phyloP scores from a whole-genome alignment of 2,888 invertebrate genomes.

The Troides helena region DNA sequence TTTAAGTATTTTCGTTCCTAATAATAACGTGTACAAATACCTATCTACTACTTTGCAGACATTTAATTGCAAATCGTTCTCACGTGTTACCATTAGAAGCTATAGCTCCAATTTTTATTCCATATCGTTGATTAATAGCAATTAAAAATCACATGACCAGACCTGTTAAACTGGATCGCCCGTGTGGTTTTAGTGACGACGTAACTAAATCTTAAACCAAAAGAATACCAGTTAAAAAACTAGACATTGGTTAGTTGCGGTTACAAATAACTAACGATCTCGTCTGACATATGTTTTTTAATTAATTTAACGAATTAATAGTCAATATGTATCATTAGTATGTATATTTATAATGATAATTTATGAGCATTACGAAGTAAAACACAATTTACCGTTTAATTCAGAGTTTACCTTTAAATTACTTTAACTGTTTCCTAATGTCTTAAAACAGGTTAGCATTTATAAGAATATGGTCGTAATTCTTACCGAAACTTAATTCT shows the following conservation, averaged over 20 bases:
- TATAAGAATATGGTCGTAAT: too few species aligned
- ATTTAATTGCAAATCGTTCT: background rate
- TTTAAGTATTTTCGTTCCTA: too few species aligned
- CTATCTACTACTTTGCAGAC: too few species aligned
- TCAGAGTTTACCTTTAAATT: too few species aligned
- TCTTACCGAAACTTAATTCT: too few species aligned
- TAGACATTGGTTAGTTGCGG: background rate
- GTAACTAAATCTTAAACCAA: slow-evolving; percentile 4
- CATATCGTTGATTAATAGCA: background rate
- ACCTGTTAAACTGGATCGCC: slow-evolving; percentile 56
- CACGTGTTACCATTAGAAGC: background rate
- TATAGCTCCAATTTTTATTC: background rate
- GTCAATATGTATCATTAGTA: too few species aligned
- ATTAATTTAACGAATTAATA: background rate
- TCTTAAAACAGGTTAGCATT: too few species aligned
- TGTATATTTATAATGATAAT: too few species aligned
- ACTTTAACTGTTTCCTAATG: too few species aligned
- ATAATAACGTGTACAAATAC: too few species aligned
- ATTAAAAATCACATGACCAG: slow-evolving; percentile 30
- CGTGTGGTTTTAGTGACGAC: background rate
- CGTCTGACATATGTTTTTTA: background rate
- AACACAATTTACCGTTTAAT: background rate
- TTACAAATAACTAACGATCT: slow-evolving; percentile 2
- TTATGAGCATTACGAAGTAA: background rate
- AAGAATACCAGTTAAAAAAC: slow-evolving; percentile 1